These are phyloP conservation scores for Astreopora myriophthalma DNA, from an alignment of 64 coral and sea anemone species.

Conservation along the genomic window DNA sequence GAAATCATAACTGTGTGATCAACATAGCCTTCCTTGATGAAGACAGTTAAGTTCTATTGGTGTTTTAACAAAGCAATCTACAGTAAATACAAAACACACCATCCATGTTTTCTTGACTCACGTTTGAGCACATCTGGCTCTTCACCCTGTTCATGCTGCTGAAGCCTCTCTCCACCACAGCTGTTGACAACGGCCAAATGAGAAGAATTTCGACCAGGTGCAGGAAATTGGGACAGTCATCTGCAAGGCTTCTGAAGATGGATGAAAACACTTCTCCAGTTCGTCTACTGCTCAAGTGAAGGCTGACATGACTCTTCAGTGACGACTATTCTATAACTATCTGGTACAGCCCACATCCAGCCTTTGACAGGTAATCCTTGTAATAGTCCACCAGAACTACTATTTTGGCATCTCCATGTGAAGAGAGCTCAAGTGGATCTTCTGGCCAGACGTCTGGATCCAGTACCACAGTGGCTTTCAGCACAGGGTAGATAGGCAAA, in stretches of 20 bases:
- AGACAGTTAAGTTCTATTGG: too few species aligned
- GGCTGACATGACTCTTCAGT: not conserved
- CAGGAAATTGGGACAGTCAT: not conserved
- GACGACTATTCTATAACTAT: not conserved
- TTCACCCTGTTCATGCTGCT: constrained; percentile 26
- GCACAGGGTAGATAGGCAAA: not conserved
- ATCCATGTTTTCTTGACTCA: constrained; percentile 6
- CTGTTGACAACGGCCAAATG: constrained; percentile 9
- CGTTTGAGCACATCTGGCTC: not conserved
- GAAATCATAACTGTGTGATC: too few species aligned
- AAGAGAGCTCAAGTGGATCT: not conserved
- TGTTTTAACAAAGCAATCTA: too few species aligned
- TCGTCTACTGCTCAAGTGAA: not conserved
- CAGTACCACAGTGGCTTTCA: constrained; percentile 6
- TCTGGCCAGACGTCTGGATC: constrained; percentile 10
- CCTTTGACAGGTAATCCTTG: not conserved
- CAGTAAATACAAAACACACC: not conserved
- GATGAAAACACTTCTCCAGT: not conserved
- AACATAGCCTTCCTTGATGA: not conserved
- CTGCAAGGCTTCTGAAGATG: not conserved
- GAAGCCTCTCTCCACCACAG: constrained; percentile 21
- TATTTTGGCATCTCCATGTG: not conserved
- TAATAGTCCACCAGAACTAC: not conserved
- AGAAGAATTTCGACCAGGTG: constrained; percentile 12
- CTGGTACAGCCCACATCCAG: not conserved